Evolutionary conservation across 2,797 vertebrate species (phyloP), one percentile per base, ranked within the genome.

Genomic region (Remorina albescens): DNA sequence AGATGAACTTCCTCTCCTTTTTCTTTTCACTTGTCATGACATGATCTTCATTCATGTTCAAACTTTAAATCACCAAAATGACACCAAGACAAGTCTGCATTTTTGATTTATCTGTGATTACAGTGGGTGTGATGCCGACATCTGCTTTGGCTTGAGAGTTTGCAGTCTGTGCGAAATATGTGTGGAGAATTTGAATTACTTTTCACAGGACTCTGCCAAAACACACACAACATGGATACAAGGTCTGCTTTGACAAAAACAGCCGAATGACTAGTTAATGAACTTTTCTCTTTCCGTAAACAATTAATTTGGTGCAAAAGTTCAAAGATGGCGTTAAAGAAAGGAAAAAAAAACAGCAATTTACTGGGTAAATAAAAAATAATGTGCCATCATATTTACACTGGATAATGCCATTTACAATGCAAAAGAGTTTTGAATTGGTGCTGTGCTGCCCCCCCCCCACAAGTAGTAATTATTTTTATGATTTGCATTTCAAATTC

Each of bases 401-500:
- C 49, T 55, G 54, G 9, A 50, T 53, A 69, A 63, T 32, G 57
- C 53, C 54, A 74, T 84, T 74, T 74, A 61, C 47, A 28, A 63
- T 62, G 76, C 74, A 81, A 25, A 72, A 28, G 0, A 21, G 26
- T 46, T 23, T n/a, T n/a, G 61, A 59, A 55, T 16, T 73, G 32
- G 63, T 0, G 21, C 58, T 13, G 57, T 37, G 61, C 32, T 18
- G 32, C 62, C 30, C 19, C 23, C 8, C 32, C 23, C 26, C 15
- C 28, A 21, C 15, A 19, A 69, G 42, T 21, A 44, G 71, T 87
- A 86, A 91, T 91, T 82, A 88, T 74, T 70, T 79, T 60, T 59
- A 44, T 37, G 25, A 90, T 91, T 90, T 82, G 80, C 83, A 89
- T 89, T 92, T 88, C 81, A 86, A 82, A 89, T 91, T 75, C 0